Evolutionary conservation across 2,797 vertebrate species (phyloP).

Genomic region (Hydrophis major): DNA sequence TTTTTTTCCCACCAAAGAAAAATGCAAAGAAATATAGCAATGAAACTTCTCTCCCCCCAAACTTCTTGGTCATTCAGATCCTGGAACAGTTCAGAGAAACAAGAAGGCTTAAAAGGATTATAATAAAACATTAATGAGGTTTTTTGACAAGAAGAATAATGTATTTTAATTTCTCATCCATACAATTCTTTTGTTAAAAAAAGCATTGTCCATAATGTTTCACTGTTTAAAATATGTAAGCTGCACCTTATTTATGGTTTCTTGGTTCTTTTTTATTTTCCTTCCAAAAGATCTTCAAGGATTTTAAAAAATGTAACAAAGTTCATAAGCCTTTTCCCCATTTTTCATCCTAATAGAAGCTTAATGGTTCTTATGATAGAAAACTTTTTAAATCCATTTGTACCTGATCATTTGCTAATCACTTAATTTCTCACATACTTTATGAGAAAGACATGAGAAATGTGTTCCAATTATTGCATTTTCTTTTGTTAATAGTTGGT

Average conservation of each 20-base stretch:
- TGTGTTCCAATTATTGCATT: constrained; percentile 26
- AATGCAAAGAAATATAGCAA: neutral
- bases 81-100: neutral
- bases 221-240: neutral
- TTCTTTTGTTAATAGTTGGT: constrained; percentile 31
- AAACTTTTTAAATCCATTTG: constrained; percentile 5
- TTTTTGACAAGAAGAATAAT: neutral
- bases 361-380: neutral
- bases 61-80: neutral
- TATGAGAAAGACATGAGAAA: constrained; percentile 11
- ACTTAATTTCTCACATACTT: constrained; percentile 4
- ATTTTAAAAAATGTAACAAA: neutral
- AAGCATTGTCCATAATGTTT: neutral
- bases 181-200: neutral
- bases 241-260: neutral
- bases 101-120: neutral
- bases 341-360: neutral
- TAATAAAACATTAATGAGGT: neutral
- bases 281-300: neutral
- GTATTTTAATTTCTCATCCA: neutral
- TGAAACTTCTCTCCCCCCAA: neutral
- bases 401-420: neutral
- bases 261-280: neutral
- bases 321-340: neutral
- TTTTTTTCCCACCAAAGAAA: neutral